Base-by-base conservation (phyloP, 2,113 vertebrate species). In the Clarias macrocephalus region DNA sequence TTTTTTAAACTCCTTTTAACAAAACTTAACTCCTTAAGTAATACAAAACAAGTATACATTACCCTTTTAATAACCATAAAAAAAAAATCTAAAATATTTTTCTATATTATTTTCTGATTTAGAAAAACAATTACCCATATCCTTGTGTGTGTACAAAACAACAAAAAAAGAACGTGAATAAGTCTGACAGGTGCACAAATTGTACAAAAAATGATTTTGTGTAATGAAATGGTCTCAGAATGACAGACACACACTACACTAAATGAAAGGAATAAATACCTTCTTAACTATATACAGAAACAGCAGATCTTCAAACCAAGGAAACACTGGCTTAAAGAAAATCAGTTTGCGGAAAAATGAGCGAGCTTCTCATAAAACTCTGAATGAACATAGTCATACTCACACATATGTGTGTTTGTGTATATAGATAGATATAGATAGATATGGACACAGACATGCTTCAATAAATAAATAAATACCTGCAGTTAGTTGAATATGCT, bases 401-500 rank as follows among this genome's bases (percentile, higher is more conserved):
- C 33, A 37, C 33, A 37, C 2, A 37, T 37, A 3, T 37, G 33
- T 8, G 63, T 42, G 6, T 42, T 3, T 48, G 7, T 48, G 8
- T 48, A 8, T 48, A 48, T 48, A 37, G 33, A 37, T 37, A 2
- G 33, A 37, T 76, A 65, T n/a, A 77, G 60, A 79, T 33, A n/a
- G 33, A 77, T 28, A 79, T 48, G 28, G 62, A 68, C 57, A 56
- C 1, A 25, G 8, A 63, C 23, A 79, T 85, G 73, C 33, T 70
- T 59, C 48, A 48, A 48, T 48, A 80, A 86, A 86, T 86, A 80
- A 86, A 86, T 86, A 86, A 86, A 86, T 80, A 79, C 33, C 4
- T 80, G 59, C 42, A 11, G n/a, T 21, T 57, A 48, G 16, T 37
- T 66, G n/a, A 56, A 33, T 66, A 56, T 68, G 62, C 75, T 77